phyloP scores from a whole-genome alignment of 2,888 invertebrate species.

The Gortyna flavago region DNA sequence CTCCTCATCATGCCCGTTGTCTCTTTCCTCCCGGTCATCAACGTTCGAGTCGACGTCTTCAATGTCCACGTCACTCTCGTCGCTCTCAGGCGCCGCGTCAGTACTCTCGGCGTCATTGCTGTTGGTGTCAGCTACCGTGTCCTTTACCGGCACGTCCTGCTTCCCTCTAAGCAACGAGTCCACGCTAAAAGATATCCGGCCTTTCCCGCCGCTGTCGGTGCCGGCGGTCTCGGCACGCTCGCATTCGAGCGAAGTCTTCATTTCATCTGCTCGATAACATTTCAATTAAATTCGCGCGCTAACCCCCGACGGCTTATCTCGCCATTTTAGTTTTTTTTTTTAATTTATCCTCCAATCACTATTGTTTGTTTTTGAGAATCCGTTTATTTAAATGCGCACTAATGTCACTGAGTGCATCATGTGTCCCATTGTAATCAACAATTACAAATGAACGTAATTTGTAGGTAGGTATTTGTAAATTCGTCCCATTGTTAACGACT shows the following conservation, averaged over 20 bases:
- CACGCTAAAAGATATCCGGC: slow-evolving; percentile 93
- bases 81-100: slow-evolving; percentile 80
- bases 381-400: slow-evolving; percentile 61
- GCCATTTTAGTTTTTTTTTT: slow-evolving; percentile 51
- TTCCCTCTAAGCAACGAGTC: slow-evolving; percentile 91
- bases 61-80: slow-evolving; percentile 88
- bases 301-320: slow-evolving; percentile 58
- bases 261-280: slow-evolving; percentile 87
- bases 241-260: slow-evolving; percentile 89
- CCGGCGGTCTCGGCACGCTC: slow-evolving; percentile 88
- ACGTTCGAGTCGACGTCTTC: slow-evolving; percentile 86
- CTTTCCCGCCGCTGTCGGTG: slow-evolving; percentile 88
- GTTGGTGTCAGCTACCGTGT: slow-evolving; percentile 73
- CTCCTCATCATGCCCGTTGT: slow-evolving; percentile 84
- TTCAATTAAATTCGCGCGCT: slow-evolving; percentile 59
- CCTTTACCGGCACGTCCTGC: slow-evolving; percentile 77
- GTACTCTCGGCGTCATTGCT: slow-evolving; percentile 86
- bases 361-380: slow-evolving; percentile 20
- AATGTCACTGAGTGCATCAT: slow-evolving; percentile 50
- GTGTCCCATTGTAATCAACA: slow-evolving; percentile 55
- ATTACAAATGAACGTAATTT: slow-evolving; percentile 54
- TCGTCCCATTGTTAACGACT: slow-evolving; percentile 44
- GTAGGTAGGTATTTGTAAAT: slow-evolving; percentile 53
- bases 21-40: slow-evolving; percentile 86
- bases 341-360: slow-evolving; percentile 11